Evolutionary conservation across 2,888 invertebrate species (phyloP), one percentile per base, ranked within the genome.

Genomic region (Cerceris rybyensis): DNA sequence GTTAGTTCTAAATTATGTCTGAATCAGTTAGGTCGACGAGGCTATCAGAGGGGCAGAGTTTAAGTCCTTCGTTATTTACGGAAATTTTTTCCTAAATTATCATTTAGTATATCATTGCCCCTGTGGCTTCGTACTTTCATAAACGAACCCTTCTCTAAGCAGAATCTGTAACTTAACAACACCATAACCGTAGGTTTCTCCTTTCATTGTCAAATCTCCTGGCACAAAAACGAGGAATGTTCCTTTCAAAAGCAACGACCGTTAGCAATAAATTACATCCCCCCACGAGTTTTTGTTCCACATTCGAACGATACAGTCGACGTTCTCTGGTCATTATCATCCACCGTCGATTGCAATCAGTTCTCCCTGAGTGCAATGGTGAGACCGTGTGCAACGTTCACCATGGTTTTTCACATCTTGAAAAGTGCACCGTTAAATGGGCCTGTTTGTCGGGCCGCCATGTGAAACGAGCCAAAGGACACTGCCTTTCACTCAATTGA

Each of bases 401-500:
- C 9, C 2, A 7, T 6, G 52, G 63, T 70, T 59, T 63, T 70
- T 59, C 59, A 13, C n/a, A 39, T 13, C 41, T 49, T 28, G 41
- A 42, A 72, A 72, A 67, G 16, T 7, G 55, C 17, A 11, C 52
- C 71, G 39, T 4, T 55, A 54, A 58, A 61, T 52, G 43, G 42
- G 8, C 43, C 11, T 4, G 54, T 13, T 7, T n/a, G 57, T 16
- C 13, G 39, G 1, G 54, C 54, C 17, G 57, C 17, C 7, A 17
- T 11, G 55, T 41, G 69, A 69, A 58, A 63, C 52, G 16, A 8
- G 28, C 63, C 50, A 43, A 41, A 65, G 59, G 75, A 75, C 55
- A 57, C 65, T 39, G 70, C 78, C 78, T 79, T 79, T 79, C 78
- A 79, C 78, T 52, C 57, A 11, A 17, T 17, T 43, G 46, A 67